Evolutionary conservation across 1,140 invertebrate species (phyloP).

Genomic region (Coptotermes formosanus): DNA sequence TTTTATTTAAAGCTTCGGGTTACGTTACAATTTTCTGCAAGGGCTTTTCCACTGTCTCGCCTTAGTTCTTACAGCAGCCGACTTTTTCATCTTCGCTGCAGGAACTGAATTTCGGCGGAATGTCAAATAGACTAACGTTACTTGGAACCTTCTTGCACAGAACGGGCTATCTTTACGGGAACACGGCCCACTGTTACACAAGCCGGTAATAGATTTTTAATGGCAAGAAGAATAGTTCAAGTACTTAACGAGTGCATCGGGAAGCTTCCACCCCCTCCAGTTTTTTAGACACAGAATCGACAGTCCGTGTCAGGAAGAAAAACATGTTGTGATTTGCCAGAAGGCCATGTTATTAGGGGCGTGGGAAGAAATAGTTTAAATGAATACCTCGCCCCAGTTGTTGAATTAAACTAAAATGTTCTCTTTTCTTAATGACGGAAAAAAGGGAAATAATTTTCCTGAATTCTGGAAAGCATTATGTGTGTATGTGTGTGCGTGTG

Average conservation of each 20-base stretch:
- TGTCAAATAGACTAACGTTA: too few species aligned
- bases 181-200: neutral
- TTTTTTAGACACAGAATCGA: neutral
- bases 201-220: constrained; percentile 13
- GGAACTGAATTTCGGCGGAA: too few species aligned
- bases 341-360: neutral
- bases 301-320: neutral
- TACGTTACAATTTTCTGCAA: too few species aligned
- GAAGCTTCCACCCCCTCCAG: neutral
- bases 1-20: too few species aligned
- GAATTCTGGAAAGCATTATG: too few species aligned
- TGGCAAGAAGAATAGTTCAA: constrained; percentile 1
- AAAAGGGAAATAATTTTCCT: neutral
- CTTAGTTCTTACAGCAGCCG: too few species aligned
- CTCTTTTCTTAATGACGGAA: neutral
- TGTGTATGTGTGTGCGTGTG: too few species aligned
- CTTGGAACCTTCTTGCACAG: neutral
- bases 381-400: neutral
- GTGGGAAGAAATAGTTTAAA: neutral
- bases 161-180: neutral
- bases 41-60: too few species aligned
- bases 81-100: too few species aligned
- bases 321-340: constrained; percentile 7
- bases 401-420: neutral
- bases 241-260: constrained; percentile 5